Conservation (phyloP, 2,113 vertebrate genomes). For the Propithecus coquereli region DNA sequence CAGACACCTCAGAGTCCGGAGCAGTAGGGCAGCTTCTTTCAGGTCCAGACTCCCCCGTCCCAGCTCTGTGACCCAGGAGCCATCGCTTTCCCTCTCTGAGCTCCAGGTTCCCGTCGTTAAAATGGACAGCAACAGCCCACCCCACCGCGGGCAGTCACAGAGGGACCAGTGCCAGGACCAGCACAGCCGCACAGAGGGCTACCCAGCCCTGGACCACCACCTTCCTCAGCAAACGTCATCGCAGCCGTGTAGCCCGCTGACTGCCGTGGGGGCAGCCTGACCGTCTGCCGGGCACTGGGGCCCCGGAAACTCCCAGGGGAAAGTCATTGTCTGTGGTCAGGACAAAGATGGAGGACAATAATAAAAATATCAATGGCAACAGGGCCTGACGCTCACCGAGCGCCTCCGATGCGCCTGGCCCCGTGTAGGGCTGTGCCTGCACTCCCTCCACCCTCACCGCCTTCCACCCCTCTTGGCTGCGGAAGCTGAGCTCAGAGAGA, state of each 20-base stretch:
- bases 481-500: background rate
- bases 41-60: background rate
- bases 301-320: background rate
- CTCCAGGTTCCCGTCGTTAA: background rate
- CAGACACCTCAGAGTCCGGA: background rate
- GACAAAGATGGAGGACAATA: background rate
- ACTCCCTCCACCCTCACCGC: background rate
- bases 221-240: background rate
- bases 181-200: accelerated
- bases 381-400: accelerated
- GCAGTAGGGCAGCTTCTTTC: background rate
- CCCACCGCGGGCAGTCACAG: background rate
- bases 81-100: background rate
- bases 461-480: accelerated
- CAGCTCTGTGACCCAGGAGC: background rate
- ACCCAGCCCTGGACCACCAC: background rate
- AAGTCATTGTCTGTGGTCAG: background rate
- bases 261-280: accelerated
- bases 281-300: background rate
- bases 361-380: accelerated
- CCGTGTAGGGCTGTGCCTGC: accelerated
- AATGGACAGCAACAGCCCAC: background rate
- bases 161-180: background rate
- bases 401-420: background rate
- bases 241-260: background rate